These are phyloP conservation scores for Dryomyza anilis DNA, from an alignment of 2,888 invertebrate species.

Conservation along the genomic window DNA sequence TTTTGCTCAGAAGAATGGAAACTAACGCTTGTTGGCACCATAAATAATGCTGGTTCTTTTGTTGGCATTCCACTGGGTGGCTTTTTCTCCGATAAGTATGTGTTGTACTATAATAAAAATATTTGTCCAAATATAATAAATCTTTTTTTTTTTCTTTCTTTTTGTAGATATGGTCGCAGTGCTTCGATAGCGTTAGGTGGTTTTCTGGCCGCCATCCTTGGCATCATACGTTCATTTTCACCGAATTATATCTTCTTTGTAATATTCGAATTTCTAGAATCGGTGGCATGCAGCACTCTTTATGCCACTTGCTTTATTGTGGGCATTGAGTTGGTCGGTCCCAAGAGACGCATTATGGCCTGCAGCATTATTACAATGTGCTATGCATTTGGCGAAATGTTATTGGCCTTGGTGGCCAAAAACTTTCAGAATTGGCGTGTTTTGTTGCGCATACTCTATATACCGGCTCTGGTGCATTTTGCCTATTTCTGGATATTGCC, in stretches of 20 bases:
- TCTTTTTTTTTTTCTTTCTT: too few relatives aligned
- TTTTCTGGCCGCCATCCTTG: slow-evolving; percentile 68
- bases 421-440: slow-evolving; percentile 71
- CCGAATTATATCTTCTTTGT: slow-evolving; percentile 73
- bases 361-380: slow-evolving; percentile 74
- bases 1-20: slow-evolving; percentile 68
- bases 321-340: slow-evolving; percentile 80
- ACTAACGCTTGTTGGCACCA: slow-evolving; percentile 73
- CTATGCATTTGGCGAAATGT: slow-evolving; percentile 73
- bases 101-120: too few relatives aligned
- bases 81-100: slow-evolving; percentile 70
- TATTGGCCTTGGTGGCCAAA: slow-evolving; percentile 72
- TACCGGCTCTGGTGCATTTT: slow-evolving; percentile 71
- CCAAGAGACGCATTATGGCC: slow-evolving; percentile 72
- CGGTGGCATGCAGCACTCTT: slow-evolving; percentile 71
- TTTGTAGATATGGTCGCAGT: slow-evolving; percentile 67
- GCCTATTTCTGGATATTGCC: slow-evolving; percentile 72
- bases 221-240: slow-evolving; percentile 72
- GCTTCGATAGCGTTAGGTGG: slow-evolving; percentile 65
- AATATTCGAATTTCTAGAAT: slow-evolving; percentile 74
- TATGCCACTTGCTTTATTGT: slow-evolving; percentile 74
- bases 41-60: slow-evolving; percentile 76
- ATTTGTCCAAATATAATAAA: too few relatives aligned
- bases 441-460: slow-evolving; percentile 69
- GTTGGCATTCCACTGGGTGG: slow-evolving; percentile 71